Conservation (phyloP, 2,113 vertebrate genomes). For the Xyrauchen texanus region DNA sequence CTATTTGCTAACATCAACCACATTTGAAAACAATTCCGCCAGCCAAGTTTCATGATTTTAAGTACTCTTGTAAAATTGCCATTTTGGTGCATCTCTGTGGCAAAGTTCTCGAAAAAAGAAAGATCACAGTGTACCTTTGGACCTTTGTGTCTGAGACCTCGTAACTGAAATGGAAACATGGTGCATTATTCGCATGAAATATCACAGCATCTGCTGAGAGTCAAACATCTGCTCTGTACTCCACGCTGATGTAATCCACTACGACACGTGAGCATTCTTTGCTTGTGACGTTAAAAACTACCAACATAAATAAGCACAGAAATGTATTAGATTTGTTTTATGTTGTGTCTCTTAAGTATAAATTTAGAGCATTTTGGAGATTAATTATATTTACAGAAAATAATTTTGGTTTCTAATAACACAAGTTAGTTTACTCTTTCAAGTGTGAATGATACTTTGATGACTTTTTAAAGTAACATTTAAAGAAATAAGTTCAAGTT, state of each 20-base stretch:
- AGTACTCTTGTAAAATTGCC: not conserved
- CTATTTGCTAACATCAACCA: not conserved
- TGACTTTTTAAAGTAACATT: too few species aligned
- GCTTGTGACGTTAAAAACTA: not conserved
- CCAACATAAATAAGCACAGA: not conserved
- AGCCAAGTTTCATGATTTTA: not conserved
- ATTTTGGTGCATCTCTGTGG: not conserved
- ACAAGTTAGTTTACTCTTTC: too few species aligned
- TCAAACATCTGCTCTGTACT: constrained; percentile 45
- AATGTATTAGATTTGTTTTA: not conserved
- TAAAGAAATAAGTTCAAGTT: too few species aligned
- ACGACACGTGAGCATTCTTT: constrained; percentile 13
- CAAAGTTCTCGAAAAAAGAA: not conserved
- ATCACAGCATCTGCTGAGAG: constrained; percentile 51
- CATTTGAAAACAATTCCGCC: not conserved
- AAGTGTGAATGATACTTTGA: too few species aligned
- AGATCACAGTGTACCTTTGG: too few species aligned
- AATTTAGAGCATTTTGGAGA: too few species aligned
- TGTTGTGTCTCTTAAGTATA: not conserved
- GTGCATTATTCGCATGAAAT: constrained; percentile 26
- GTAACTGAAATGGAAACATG: not conserved
- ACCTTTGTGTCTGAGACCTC: not conserved
- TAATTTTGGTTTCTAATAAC: too few species aligned
- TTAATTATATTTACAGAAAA: too few species aligned
- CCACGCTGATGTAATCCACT: constrained; percentile 32